Conservation (phyloP, 2,113 vertebrate genomes). For the Mirounga angustirostris region DNA sequence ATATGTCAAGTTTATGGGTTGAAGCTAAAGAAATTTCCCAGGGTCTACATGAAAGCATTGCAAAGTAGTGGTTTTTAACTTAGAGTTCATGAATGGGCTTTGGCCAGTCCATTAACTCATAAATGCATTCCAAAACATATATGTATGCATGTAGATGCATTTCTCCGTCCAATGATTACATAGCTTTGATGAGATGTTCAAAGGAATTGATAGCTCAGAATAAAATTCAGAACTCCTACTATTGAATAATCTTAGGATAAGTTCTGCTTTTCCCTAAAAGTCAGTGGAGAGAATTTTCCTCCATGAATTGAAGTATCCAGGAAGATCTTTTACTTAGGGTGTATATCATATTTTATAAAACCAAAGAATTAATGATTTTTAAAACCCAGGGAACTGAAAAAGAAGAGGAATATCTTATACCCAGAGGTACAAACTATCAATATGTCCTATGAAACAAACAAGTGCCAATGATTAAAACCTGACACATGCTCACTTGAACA, state of each 20-base stretch:
- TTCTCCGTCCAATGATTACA: neutral
- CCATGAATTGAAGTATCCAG: slow-evolving; percentile 17
- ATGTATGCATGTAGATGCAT: neutral
- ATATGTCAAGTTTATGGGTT: neutral
- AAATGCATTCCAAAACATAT: neutral
- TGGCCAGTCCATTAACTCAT: neutral
- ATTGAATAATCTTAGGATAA: neutral
- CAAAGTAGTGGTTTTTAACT: slow-evolving; percentile 9
- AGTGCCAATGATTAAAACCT: slow-evolving; percentile 66
- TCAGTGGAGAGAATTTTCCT: neutral
- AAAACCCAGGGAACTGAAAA: neutral
- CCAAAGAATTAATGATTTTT: neutral
- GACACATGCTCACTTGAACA: slow-evolving; percentile 47
- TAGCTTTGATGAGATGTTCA: neutral
- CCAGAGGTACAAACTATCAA: slow-evolving; percentile 55
- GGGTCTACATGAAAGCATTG: neutral
- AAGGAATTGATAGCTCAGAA: neutral
- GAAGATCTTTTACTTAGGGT: neutral
- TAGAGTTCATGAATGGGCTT: neutral
- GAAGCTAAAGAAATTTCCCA: neutral
- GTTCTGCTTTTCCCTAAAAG: slow-evolving; percentile 1
- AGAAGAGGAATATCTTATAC: neutral
- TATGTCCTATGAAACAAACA: slow-evolving; percentile 54
- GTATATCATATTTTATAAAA: slow-evolving; percentile 44
- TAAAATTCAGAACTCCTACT: neutral